Base-by-base conservation (phyloP, 2,113 vertebrate genomes). In the Pterophyllum scalare region DNA sequence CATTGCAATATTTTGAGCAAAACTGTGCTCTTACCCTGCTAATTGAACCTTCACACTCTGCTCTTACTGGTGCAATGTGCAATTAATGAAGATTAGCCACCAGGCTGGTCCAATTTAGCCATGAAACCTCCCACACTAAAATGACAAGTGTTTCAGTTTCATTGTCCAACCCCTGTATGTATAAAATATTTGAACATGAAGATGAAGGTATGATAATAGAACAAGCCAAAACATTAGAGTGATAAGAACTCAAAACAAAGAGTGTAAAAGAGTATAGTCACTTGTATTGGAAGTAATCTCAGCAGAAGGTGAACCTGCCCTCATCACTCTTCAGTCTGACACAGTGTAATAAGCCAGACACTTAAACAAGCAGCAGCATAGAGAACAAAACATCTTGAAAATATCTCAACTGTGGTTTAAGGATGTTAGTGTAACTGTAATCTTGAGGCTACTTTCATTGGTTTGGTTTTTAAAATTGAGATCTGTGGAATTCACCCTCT, bases 281-380 rank as follows among this genome's bases (percentile, higher is more conserved):
- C 91, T 92, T 88, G 87, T 79, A 85, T 54, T 64, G 83, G 28
- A 40, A 90, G 81, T 10, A 92, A 89, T 89, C 89, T 90, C 77
- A 88, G 87, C 58, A 33, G 91, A 83, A 46, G 88, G 81, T 57
- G 79, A 89, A 78, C 89, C 88, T 87, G 87, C 86, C 22, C 67
- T 89, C 62, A 74, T 86, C 91, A 91, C 84, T 84, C 31, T 74
- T 84, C 64, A 87, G 22, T 77, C 57, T 49, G 59, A 83, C 43
- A 86, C 26, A 67, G 61, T 31, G 0, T 17, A 4, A 72, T 72
- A 52, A 46, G 28, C 65, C 43, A 70, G 9, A 28, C 26, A 80
- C 12, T 67, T 75, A 33, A 82, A 82, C 75, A 87, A 87, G 35
- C 49, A 84, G 72, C 57, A 81, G 77, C 61, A 52, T 7, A 15